Conservation (phyloP, 2,797 vertebrate species). For the Tenualosa thibaudeaui region DNA sequence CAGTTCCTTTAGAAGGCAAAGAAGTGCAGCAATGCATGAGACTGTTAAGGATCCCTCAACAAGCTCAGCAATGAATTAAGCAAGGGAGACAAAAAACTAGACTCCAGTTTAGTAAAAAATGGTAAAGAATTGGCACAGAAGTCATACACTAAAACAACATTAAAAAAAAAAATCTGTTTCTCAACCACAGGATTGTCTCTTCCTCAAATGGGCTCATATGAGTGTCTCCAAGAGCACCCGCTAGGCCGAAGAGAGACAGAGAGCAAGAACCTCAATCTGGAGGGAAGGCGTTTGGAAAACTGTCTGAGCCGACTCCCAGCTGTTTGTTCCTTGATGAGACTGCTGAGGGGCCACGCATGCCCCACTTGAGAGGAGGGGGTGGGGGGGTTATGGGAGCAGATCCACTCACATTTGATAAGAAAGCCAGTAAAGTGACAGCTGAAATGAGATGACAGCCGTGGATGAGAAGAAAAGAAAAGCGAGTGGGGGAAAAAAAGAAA, state of each 20-base stretch:
- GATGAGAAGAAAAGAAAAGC: constrained; percentile 48
- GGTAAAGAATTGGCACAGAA: not conserved
- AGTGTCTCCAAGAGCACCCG: not conserved
- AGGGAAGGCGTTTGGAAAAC: not conserved
- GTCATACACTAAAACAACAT: too few relatives aligned
- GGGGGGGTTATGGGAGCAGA: constrained; percentile 43
- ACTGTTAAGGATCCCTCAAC: constrained; percentile 1
- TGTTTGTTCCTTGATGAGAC: constrained; percentile 20
- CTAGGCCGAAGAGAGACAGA: not conserved
- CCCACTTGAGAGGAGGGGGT: not conserved
- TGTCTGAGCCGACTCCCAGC: not conserved
- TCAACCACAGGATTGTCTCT: not conserved
- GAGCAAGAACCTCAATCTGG: not conserved
- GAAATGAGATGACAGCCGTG: constrained; percentile 68
- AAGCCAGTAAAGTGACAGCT: constrained; percentile 68
- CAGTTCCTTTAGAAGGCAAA: not conserved
- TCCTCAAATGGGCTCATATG: not conserved
- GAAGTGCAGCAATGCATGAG: not conserved
- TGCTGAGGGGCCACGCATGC: constrained; percentile 4
- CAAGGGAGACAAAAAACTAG: not conserved
- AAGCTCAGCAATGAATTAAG: constrained; percentile 10
- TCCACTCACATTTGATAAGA: constrained; percentile 68
- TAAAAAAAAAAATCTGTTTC: not conserved
- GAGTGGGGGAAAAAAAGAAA: not conserved
- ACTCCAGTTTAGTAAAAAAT: not conserved